phyloP scores from a whole-genome alignment of 2,113 vertebrate genomes.

The Dromaius novaehollandiae region DNA sequence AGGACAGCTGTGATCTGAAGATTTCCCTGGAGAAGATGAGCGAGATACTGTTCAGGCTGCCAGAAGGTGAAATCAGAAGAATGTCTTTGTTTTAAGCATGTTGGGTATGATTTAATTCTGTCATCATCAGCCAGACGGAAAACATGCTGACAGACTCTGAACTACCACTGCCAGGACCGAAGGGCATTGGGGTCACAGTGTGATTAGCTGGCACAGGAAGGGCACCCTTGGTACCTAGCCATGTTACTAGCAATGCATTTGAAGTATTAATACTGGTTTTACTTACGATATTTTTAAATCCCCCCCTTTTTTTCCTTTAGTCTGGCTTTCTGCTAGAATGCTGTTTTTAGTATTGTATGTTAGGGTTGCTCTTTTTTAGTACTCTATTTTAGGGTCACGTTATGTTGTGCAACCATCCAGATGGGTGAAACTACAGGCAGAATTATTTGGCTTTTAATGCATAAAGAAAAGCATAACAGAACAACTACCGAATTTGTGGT shows the following conservation, averaged over 20 bases:
- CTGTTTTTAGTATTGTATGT: background rate
- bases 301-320: background rate
- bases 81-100: constrained; percentile 50
- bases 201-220: constrained; percentile 65
- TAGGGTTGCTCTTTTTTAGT: background rate
- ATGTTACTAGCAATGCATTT: background rate
- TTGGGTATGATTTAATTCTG: constrained; percentile 67
- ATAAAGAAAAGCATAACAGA: background rate
- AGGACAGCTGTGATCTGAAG: constrained; percentile 77
- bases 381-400: background rate
- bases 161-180: constrained; percentile 72
- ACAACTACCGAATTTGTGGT: background rate
- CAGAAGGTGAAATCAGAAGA: constrained; percentile 75
- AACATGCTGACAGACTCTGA: constrained; percentile 72
- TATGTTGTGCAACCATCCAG: constrained; percentile 2
- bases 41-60: constrained; percentile 53
- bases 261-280: background rate
- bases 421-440: background rate
- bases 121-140: constrained; percentile 80
- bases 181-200: constrained; percentile 62
- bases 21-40: constrained; percentile 81
- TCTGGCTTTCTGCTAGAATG: background rate
- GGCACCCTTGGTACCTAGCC: background rate
- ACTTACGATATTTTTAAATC: background rate
- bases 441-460: constrained; percentile 30